Conservation (phyloP, 2,113 vertebrate species). For the Neolamprologus kungweensis region DNA sequence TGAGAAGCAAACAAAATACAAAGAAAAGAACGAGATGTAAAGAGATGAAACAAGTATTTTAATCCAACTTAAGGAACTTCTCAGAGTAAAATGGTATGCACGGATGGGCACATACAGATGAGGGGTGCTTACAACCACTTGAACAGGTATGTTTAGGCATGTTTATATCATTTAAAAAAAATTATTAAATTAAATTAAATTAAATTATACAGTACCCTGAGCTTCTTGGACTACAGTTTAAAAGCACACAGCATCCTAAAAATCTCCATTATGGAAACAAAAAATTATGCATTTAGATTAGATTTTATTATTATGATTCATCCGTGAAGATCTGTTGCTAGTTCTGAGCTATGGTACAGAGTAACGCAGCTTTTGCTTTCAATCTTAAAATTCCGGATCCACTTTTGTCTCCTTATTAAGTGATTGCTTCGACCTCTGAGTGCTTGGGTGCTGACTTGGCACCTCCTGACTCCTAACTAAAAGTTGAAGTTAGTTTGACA, state of each 20-base stretch:
- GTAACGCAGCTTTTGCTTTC: not conserved
- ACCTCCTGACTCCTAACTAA: not conserved
- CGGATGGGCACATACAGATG: not conserved
- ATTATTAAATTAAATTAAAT: not conserved
- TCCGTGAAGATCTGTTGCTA: not conserved
- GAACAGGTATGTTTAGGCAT: not conserved
- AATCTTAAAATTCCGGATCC: not conserved
- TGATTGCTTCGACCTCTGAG: not conserved
- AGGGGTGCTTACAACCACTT: not conserved
- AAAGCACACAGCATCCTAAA: not conserved
- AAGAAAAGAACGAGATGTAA: not conserved
- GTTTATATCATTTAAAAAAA: not conserved
- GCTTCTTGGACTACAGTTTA: not conserved
- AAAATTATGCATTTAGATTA: not conserved
- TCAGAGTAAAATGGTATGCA: not conserved
- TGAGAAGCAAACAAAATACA: not conserved
- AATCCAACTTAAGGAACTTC: not conserved
- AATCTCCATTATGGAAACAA: not conserved
- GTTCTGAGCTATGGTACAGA: not conserved
- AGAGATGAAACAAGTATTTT: not conserved
- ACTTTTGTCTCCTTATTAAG: not conserved
- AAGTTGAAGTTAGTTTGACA: slow-evolving; percentile 20
- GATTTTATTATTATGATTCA: not conserved
- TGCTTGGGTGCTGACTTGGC: slow-evolving; percentile 3
- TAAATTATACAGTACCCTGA: not conserved